phyloP scores from a whole-genome alignment of 2,888 invertebrate genomes.

The Harmothoe impar region DNA sequence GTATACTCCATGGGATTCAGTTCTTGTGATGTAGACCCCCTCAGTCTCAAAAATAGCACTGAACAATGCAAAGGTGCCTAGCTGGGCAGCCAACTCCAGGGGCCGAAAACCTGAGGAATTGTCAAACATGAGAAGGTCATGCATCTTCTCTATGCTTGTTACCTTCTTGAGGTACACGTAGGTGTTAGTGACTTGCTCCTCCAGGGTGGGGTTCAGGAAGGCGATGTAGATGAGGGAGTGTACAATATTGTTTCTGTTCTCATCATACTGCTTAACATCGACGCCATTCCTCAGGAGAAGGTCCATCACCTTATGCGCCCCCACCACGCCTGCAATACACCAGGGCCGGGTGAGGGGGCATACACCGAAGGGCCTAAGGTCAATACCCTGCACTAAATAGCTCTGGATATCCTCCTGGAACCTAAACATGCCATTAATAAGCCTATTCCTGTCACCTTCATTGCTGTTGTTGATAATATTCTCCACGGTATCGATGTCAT shows the following conservation, averaged over 20 bases:
- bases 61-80: slow-evolving; percentile 38
- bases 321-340: slow-evolving; percentile 29
- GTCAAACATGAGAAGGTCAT: slow-evolving; percentile 29
- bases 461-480: slow-evolving; percentile 10
- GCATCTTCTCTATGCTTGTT: background rate
- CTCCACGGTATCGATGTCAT: slow-evolving; percentile 27
- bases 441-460: slow-evolving; percentile 39
- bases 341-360: slow-evolving; percentile 51
- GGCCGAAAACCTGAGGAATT: slow-evolving; percentile 4
- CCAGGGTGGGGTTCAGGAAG: slow-evolving; percentile 45
- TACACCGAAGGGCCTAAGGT: slow-evolving; percentile 28
- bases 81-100: slow-evolving; percentile 52
- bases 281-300: slow-evolving; percentile 42
- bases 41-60: slow-evolving; percentile 40
- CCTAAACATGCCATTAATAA: slow-evolving; percentile 48
- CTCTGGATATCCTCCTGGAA: slow-evolving; percentile 61
- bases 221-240: slow-evolving; percentile 59
- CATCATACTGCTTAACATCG: slow-evolving; percentile 51
- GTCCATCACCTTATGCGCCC: slow-evolving; percentile 49
- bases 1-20: slow-evolving; percentile 36
- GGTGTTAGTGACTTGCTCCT: slow-evolving; percentile 25
- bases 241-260: slow-evolving; percentile 46
- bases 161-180: background rate
- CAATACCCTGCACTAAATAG: slow-evolving; percentile 53
- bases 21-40: slow-evolving; percentile 19